Percentiles rank a stretch among this genome's conserved stretches.
These are phyloP conservation scores for Siniperca chuatsi DNA, from an alignment of 2,113 vertebrate genomes.

Conservation along the genomic window DNA sequence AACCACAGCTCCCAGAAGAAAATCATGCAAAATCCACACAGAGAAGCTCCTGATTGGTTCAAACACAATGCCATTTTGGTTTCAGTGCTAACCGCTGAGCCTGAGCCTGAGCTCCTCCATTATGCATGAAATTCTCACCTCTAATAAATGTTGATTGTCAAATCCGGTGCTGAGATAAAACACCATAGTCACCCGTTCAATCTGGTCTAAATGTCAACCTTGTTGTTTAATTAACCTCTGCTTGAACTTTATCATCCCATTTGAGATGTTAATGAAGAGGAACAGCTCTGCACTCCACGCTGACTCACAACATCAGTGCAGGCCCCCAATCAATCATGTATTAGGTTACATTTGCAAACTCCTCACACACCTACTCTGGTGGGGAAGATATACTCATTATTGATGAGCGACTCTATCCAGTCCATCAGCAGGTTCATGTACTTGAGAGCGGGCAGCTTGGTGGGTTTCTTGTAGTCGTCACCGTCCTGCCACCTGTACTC, in stretches of 20 bases:
- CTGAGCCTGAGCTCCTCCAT: background rate
- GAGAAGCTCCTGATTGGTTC: background rate
- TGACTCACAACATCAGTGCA: conserved; percentile 24
- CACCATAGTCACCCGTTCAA: conserved; percentile 3
- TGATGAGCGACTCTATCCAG: conserved; percentile 97
- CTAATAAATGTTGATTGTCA: conserved; percentile 35
- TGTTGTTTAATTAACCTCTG: conserved; percentile 75
- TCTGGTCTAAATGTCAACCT: conserved; percentile 72
- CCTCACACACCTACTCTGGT: conserved; percentile 93
- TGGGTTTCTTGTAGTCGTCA: conserved; percentile 91
- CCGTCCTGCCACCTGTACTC: conserved; percentile 98
- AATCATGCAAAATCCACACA: background rate
- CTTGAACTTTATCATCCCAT: conserved; percentile 50
- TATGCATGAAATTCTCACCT: conserved; percentile 11
- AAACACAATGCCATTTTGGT: background rate
- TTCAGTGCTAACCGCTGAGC: background rate
- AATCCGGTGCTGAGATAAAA: conserved; percentile 24
- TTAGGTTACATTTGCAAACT: conserved; percentile 33
- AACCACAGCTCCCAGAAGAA: background rate
- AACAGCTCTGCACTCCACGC: background rate
- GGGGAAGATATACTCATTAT: conserved; percentile 96
- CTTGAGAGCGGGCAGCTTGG: conserved; percentile 92
- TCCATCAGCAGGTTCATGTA: conserved; percentile 98
- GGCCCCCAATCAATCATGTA: conserved; percentile 9
- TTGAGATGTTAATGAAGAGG: conserved; percentile 38